These are phyloP conservation scores for Archaeoteleia sp. DNA, from an alignment of 2,888 invertebrate genomes.

Conservation along the genomic window DNA sequence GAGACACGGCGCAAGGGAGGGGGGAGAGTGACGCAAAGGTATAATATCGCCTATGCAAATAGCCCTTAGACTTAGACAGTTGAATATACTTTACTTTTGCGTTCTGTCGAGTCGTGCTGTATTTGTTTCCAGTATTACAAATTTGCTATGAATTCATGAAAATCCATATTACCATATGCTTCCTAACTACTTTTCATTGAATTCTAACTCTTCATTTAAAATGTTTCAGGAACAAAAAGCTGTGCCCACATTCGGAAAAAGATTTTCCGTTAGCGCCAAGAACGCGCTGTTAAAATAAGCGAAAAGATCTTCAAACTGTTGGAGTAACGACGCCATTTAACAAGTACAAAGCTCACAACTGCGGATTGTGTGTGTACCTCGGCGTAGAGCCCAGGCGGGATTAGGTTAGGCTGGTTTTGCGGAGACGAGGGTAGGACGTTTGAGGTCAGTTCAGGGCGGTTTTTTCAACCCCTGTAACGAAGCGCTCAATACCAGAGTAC, in stretches of 20 bases:
- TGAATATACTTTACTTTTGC: slow-evolving; percentile 69
- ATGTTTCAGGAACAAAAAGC: no score
- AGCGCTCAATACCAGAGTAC: slow-evolving; percentile 72
- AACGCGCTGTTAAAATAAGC: no score
- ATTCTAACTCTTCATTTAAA: neutral
- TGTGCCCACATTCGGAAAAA: no score
- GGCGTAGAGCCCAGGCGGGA: slow-evolving; percentile 48
- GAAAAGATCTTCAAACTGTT: neutral
- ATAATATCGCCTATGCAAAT: slow-evolving; percentile 75
- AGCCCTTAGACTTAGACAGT: slow-evolving; percentile 74
- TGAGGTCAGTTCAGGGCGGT: slow-evolving; percentile 74
- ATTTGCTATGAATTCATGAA: slow-evolving; percentile 40
- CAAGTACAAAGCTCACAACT: slow-evolving; percentile 39
- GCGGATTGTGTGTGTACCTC: slow-evolving; percentile 32
- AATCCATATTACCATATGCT: slow-evolving; percentile 26
- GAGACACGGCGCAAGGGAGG: slow-evolving; percentile 44
- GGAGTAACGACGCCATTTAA: slow-evolving; percentile 32
- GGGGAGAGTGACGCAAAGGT: slow-evolving; percentile 63
- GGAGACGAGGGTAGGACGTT: slow-evolving; percentile 74
- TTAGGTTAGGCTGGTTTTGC: slow-evolving; percentile 70
- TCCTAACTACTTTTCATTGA: slow-evolving; percentile 19
- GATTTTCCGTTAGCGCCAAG: no score
- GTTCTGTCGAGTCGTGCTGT: slow-evolving; percentile 35
- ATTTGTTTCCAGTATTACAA: slow-evolving; percentile 43
- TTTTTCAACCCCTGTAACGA: slow-evolving; percentile 72